phyloP scores from a whole-genome alignment of 2,113 vertebrate species.

The Delphinapterus leucas region DNA sequence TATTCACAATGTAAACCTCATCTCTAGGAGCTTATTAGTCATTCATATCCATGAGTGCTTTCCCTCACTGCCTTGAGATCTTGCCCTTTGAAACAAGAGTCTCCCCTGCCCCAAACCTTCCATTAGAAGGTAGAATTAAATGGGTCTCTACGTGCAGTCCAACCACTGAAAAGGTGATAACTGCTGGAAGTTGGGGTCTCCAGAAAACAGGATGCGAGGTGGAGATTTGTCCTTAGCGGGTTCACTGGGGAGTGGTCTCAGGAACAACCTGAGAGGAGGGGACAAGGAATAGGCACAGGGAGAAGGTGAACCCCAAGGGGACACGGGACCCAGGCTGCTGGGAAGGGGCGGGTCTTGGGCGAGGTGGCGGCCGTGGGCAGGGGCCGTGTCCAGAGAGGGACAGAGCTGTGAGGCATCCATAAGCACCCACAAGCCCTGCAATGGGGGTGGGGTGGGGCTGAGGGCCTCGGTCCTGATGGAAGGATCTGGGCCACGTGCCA shows the following conservation, averaged over 20 bases:
- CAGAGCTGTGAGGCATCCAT: background rate
- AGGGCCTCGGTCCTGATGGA: background rate
- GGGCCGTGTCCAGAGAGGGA: background rate
- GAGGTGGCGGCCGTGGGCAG: too few relatives aligned
- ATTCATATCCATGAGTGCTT: fast-evolving
- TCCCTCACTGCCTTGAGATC: background rate
- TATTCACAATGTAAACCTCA: fast-evolving
- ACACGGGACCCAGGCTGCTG: too few relatives aligned
- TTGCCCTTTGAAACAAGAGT: background rate
- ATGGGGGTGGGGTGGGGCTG: fast-evolving
- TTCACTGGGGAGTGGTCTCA: fast-evolving
- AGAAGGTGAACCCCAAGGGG: fast-evolving
- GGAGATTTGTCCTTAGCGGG: too few relatives aligned
- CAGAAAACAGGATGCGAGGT: background rate
- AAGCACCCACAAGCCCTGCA: background rate
- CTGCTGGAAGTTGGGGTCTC: background rate
- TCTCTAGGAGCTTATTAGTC: background rate
- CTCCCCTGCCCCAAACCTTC: background rate
- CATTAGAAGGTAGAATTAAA: too few relatives aligned
- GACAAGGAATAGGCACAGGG: too few relatives aligned
- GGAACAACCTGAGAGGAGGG: fast-evolving
- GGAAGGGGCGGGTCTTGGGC: fast-evolving
- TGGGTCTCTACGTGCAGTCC: fast-evolving
- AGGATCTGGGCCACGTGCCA: background rate
- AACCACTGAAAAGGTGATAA: fast-evolving